Conservation (phyloP, 2,888 invertebrate genomes). For the Acronicta leporina region DNA sequence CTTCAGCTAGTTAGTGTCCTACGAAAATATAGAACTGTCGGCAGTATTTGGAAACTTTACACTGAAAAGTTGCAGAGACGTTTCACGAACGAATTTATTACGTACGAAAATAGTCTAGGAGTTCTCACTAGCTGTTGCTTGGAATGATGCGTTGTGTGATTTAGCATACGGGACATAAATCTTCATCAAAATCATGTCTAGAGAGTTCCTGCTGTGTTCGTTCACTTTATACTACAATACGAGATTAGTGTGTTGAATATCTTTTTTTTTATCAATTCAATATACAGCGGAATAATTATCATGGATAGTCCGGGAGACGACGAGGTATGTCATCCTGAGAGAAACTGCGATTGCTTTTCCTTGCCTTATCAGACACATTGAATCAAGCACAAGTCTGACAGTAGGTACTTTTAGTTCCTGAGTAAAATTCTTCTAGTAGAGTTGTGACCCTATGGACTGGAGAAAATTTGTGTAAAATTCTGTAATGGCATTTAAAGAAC, state of each 20-base stretch:
- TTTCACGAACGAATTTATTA: constrained; percentile 72
- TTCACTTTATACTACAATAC: constrained; percentile 31
- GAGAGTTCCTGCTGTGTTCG: constrained; percentile 36
- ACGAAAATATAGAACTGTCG: constrained; percentile 79
- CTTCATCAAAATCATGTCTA: constrained; percentile 74
- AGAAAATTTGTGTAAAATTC: too few relatives aligned
- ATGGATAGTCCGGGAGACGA: too few relatives aligned
- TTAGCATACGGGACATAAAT: constrained; percentile 77
- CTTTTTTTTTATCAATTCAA: too few relatives aligned
- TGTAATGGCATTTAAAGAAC: too few relatives aligned
- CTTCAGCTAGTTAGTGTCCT: constrained; percentile 72
- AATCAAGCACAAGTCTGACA: too few relatives aligned
- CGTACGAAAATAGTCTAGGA: constrained; percentile 71
- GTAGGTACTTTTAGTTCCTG: too few relatives aligned
- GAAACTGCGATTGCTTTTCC: too few relatives aligned
- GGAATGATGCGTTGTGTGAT: constrained; percentile 74
- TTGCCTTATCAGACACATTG: too few relatives aligned
- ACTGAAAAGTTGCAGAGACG: constrained; percentile 80
- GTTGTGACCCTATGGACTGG: too few relatives aligned
- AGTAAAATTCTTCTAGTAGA: too few relatives aligned
- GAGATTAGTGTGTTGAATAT: neutral
- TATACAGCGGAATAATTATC: too few relatives aligned
- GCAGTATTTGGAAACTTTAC: constrained; percentile 78
- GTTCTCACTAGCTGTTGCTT: constrained; percentile 61
- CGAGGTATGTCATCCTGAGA: too few relatives aligned